Conservation (phyloP, 2,113 vertebrate genomes). For the Python bivittatus region DNA sequence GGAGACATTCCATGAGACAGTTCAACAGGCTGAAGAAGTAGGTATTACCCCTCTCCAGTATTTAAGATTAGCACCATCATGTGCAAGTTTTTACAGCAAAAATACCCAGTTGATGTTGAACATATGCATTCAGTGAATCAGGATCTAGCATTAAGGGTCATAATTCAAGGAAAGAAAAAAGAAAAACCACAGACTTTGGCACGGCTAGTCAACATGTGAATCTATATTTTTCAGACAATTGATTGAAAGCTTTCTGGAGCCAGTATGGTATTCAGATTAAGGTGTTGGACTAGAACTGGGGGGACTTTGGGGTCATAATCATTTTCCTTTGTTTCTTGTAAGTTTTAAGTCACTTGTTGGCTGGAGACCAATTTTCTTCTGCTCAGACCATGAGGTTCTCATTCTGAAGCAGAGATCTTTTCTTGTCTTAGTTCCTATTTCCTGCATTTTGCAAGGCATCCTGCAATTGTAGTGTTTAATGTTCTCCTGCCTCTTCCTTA, state of each 20-base stretch:
- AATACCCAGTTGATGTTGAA: neutral
- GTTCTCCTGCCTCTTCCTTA: constrained; percentile 20
- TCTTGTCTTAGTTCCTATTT: constrained; percentile 25
- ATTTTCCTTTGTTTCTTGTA: constrained; percentile 53
- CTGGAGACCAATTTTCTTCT: constrained; percentile 26
- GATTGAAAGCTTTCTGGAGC: constrained; percentile 36
- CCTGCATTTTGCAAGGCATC: neutral
- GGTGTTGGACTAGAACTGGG: neutral
- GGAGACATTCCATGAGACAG: neutral
- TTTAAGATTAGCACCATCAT: neutral
- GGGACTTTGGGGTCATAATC: constrained; percentile 41
- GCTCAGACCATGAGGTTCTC: neutral
- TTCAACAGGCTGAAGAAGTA: neutral
- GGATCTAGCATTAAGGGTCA: neutral
- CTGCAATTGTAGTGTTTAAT: constrained; percentile 27
- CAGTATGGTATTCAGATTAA: neutral
- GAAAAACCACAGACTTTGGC: constrained; percentile 11
- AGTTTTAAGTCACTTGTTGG: constrained; percentile 42
- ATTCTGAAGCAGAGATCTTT: constrained; percentile 24
- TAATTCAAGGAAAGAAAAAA: constrained; percentile 13
- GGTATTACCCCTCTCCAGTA: neutral
- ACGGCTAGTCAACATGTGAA: constrained; percentile 4
- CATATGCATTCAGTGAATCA: neutral
- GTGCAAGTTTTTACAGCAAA: constrained; percentile 2
- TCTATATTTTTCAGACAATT: constrained; percentile 30